Base-by-base conservation (phyloP, 2,113 vertebrate species). In the Elephas maximus region DNA sequence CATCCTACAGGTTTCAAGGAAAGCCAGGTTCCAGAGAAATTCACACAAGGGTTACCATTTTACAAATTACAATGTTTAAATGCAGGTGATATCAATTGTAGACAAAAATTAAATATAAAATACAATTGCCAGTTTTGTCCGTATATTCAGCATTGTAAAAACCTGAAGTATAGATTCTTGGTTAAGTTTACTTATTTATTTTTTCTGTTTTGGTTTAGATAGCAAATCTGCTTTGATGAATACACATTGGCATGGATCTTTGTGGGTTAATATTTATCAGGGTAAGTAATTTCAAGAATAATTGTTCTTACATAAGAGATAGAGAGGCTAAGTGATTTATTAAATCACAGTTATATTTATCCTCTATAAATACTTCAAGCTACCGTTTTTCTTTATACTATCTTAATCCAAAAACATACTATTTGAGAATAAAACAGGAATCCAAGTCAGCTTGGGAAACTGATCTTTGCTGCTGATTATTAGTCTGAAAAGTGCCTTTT, bases 1-100 rank as follows among this genome's bases (percentile, higher is more conserved):
- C 7, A 62, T 51, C 23, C 9, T 18, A 77, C 20, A 96, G 18
- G 48, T 33, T 62, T n/a, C 44, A 78, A 71, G 33, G 60, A 74
- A 91, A 77, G n/a, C 37, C 37, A 92, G 33, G 12, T 76, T 93
- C 44, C n/a, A 82, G 91, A 89, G 17, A 91, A 57, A 91, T 14
- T 81, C n/a, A 28, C 26, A 6, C 10, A 8, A 51, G n/a, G 65
- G 51, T 74, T 81, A 65, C 14, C 18, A 53, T 67, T 86, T 57
- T 69, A 69, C 10, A 33, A 86, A 18, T 60, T 57, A 24, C 3
- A 85, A 11, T 87, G 3, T 2, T 28, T 45, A 83, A 18, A 6
- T 62, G 8, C 60, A 89, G 45, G 60, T 41, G 81, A 41, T 41
- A 33, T 63, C 33, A 78, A 41, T 91, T 30, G 45, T 67, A 60